phyloP scores from a whole-genome alignment of 2,113 vertebrate species.

The Pelmatolapia mariae region DNA sequence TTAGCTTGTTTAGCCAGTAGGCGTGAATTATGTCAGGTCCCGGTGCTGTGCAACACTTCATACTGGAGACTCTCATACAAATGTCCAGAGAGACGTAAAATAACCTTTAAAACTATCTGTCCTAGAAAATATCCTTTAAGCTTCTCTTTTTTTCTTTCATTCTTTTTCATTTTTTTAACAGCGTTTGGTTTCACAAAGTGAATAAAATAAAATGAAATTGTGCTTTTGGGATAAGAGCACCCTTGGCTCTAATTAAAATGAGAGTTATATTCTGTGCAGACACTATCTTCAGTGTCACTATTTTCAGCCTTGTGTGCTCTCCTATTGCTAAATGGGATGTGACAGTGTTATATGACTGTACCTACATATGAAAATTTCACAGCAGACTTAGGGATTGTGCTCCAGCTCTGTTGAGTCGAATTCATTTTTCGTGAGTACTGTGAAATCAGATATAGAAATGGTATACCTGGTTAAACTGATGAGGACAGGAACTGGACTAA shows the following conservation, averaged over 20 bases:
- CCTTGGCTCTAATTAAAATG: background rate
- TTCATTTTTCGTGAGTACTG: background rate
- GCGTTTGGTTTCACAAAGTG: background rate
- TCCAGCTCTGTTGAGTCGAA: background rate
- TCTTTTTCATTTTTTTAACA: background rate
- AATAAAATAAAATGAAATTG: background rate
- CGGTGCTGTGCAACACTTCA: background rate
- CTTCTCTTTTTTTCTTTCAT: background rate
- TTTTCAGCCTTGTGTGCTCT: background rate
- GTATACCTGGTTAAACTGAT: conserved; percentile 26
- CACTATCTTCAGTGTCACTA: background rate
- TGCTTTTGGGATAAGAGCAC: background rate
- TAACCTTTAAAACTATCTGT: background rate
- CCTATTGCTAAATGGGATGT: background rate
- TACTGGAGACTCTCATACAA: background rate
- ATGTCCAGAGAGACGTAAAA: background rate
- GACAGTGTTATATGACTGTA: background rate
- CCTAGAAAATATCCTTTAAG: background rate
- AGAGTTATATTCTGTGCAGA: background rate
- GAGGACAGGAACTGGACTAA: conserved; percentile 12
- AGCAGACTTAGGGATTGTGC: background rate
- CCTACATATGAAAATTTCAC: background rate
- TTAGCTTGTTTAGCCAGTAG: background rate
- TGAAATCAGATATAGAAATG: conserved; percentile 37
- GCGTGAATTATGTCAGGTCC: background rate